A percentile compares a stretch with the other conserved stretches of the same genome.
These are phyloP conservation scores for Micropterix aruncella DNA, from an alignment of 2,888 invertebrate species.

Conservation along the genomic window DNA sequence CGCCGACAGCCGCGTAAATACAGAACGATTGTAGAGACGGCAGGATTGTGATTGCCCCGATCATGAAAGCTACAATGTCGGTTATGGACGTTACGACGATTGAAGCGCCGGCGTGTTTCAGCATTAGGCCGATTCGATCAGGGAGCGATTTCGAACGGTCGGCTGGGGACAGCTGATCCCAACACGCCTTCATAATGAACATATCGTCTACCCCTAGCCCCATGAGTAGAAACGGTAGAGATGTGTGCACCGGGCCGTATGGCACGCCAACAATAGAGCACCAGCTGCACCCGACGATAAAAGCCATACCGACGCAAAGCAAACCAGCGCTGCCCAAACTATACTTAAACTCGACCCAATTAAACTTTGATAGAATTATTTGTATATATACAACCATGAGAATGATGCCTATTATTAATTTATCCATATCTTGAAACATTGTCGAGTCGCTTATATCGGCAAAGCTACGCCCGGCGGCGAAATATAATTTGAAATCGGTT, in stretches of 20 bases:
- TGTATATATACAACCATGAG: slow-evolving; percentile 65
- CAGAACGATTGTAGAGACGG: slow-evolving; percentile 74
- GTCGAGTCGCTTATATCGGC: slow-evolving; percentile 58
- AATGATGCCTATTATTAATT: slow-evolving; percentile 49
- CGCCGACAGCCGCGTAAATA: slow-evolving; percentile 64
- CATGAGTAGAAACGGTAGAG: slow-evolving; percentile 67
- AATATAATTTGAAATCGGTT: slow-evolving; percentile 32
- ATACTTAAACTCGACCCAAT: slow-evolving; percentile 57
- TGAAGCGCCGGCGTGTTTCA: slow-evolving; percentile 71
- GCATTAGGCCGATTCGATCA: slow-evolving; percentile 52
- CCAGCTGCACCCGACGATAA: slow-evolving; percentile 53
- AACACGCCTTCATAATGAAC: slow-evolving; percentile 72
- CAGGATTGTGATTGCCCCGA: slow-evolving; percentile 66
- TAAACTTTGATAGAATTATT: slow-evolving; percentile 56
- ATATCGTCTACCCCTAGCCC: slow-evolving; percentile 75
- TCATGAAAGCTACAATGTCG: slow-evolving; percentile 64
- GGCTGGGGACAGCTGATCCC: slow-evolving; percentile 47
- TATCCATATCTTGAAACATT: slow-evolving; percentile 60
- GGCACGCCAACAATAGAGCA: slow-evolving; percentile 57
- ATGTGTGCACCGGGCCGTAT: slow-evolving; percentile 71
- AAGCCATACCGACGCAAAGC: slow-evolving; percentile 57
- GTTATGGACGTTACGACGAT: slow-evolving; percentile 75
- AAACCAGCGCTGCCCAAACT: slow-evolving; percentile 55
- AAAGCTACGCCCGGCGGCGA: slow-evolving; percentile 53
- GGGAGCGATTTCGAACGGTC: slow-evolving; percentile 38